Base-by-base conservation (phyloP, 2,797 vertebrate species). In the Notoglanidium macrostoma region DNA sequence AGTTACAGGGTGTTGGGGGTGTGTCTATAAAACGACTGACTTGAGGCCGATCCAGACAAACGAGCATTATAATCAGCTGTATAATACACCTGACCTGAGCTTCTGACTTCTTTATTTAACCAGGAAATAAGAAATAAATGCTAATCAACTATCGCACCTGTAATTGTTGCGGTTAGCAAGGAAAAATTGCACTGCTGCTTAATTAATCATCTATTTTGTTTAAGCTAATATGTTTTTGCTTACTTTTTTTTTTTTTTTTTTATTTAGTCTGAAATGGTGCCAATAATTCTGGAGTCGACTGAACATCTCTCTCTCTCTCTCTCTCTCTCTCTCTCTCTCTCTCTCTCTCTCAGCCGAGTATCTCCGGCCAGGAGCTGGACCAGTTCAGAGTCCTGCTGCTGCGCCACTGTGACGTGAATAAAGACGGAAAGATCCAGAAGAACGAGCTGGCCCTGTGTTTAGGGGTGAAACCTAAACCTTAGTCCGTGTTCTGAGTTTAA, bases 361-460 rank as follows among this genome's bases (percentile, higher is more conserved):
- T 99, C 91, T 96, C 95, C 0, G 97, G 97, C 0, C 90, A 94
- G 5, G 98, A 99, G 89, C 94, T 99, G 91, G 96, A 99, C 92
- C 97, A 97, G 92, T 96, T 99, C 90, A 96, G 97, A 44, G 94
- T 91, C 9, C 91, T 98, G 80, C 94, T 99, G 76, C 92, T 99
- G 88, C 94, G 93, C 85, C 98, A 99, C 93, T 99, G 98, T 0
- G 98, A 99, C 0, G 92, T 96, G 88, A 99, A 99, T 95, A 97
- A 97, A 87, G 98, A 99, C 0, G 98, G 98, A 49, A 99, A 98
- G 94, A 98, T 98, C 89, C 98, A 99, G 95, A 98, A 95, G 92
- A 98, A 97, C 0, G 98, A 99, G 92, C 92, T 99, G 68, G 95
- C 97, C 61, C 94, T 99, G 91, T 99, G 97, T 94, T 96, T 99